Conservation (phyloP, 2,888 invertebrate species). For the Brenthis daphne region DNA sequence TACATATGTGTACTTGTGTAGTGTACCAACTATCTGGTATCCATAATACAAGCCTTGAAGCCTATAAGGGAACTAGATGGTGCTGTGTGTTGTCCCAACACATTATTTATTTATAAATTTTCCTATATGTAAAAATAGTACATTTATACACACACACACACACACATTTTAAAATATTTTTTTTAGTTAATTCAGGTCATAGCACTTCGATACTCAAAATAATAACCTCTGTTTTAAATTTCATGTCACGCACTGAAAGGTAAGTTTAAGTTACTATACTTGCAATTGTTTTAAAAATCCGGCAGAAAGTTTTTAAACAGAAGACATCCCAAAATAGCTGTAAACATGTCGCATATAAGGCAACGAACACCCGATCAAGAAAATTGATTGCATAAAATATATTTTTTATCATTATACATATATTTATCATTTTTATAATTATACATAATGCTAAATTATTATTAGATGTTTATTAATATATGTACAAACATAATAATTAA, state of each 20-base stretch:
- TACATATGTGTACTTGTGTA: no score
- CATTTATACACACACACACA: not conserved
- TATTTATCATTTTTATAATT: no score
- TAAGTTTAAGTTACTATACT: slow-evolving; percentile 49
- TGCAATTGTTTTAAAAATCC: slow-evolving; percentile 53
- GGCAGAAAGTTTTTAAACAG: slow-evolving; percentile 56
- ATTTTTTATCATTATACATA: no score
- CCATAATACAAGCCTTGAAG: no score
- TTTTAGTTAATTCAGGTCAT: not conserved
- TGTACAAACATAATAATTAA: no score
- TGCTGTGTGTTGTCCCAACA: no score
- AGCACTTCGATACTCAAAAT: slow-evolving; percentile 2
- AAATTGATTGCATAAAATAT: slow-evolving; percentile 33
- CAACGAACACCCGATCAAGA: slow-evolving; percentile 19
- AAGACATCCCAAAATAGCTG: slow-evolving; percentile 41
- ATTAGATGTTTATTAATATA: no score
- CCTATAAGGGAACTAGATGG: no score
- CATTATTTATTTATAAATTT: no score
- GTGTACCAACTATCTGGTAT: no score
- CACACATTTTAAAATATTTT: not conserved
- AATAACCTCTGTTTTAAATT: slow-evolving; percentile 19
- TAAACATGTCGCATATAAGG: slow-evolving; percentile 44
- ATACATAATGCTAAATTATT: no score
- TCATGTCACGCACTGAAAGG: slow-evolving; percentile 36
- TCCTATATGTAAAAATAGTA: no score